Evolutionary conservation across 1,140 invertebrate species (phyloP), one percentile per base, ranked within the genome.

Genomic region (Zaprionus ornatus): DNA sequence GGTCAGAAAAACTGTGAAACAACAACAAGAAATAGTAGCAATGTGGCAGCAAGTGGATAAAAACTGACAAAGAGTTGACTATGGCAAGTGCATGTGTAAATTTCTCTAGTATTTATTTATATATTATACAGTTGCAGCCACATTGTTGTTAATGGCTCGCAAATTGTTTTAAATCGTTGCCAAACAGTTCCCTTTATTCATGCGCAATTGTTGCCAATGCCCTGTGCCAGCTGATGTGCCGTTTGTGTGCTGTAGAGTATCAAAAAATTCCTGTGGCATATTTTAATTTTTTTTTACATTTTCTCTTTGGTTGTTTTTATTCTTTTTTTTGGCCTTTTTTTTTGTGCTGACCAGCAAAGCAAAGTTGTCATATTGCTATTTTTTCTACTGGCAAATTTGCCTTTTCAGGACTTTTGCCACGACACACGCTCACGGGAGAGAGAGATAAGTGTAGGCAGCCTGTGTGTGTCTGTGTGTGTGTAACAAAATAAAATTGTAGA

Each of bases 361-460:
- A 79, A 73, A 76, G 68, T 79, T 80, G 73, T 84, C 77, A 71
- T 67, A 79, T 61, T 67, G 42, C 64, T 65, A 81, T 81, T 78
- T 82, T 82, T 82, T 64, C n/a, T 35, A 68, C 81, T 77, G 68
- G 64, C 50, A 83, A 83, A 83, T 83, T 80, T 84, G 77, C 80
- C 77, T 80, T 65, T 54, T 48, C 74, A 67, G 77, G 73, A 83
- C 80, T 84, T 84, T 83, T 84, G 73, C 80, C 73, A 79, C 74
- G 79, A 76, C 73, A 81, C 9, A 77, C 80, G 57, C 72, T 63
- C 70, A 23, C 52, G 45, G 52, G 7, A 74, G 12, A 74, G 62
- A 27, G 76, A 85, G 82, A 85, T 84, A 85, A 85, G 77, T 69
- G 80, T 72, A 82, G 74, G 57, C 56, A 40, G 52, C 12, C 42